Evolutionary conservation across 2,888 invertebrate genomes (phyloP).

Genomic region (Plemyria rubiginata): DNA sequence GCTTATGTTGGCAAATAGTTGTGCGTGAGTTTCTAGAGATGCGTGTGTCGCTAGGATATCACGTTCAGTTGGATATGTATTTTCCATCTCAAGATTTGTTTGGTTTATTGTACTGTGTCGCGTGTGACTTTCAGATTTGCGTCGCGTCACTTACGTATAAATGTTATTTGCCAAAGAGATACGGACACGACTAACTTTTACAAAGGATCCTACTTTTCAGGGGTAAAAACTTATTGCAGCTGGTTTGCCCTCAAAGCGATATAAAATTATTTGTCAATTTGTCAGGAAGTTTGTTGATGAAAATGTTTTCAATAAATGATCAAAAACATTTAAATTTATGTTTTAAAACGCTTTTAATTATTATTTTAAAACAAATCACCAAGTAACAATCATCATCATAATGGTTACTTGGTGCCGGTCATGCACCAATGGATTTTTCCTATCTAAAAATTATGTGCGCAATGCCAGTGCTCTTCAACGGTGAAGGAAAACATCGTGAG

Average conservation of each 20-base stretch:
- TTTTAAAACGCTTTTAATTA: too few species aligned
- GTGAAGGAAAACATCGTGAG: too few species aligned
- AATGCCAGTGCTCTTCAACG: too few species aligned
- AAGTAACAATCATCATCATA: too few species aligned
- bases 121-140: conserved; percentile 76
- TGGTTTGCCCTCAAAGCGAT: conserved; percentile 18
- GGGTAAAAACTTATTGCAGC: conserved; percentile 29
- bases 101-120: conserved; percentile 39
- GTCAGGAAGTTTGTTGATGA: too few species aligned
- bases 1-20: conserved; percentile 31
- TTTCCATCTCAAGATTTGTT: conserved; percentile 31
- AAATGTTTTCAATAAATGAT: too few species aligned
- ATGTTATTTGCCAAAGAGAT: conserved; percentile 77
- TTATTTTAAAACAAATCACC: too few species aligned
- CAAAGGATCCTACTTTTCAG: conserved; percentile 56
- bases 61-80: conserved; percentile 18
- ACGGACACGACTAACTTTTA: conserved; percentile 68
- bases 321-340: too few species aligned
- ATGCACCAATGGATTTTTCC: too few species aligned
- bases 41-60: conserved; percentile 15
- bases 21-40: conserved; percentile 25
- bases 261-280: too few species aligned
- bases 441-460: too few species aligned
- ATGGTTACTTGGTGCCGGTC: too few species aligned
- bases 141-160: conserved; percentile 72